Percentiles rank a stretch among this genome's conserved stretches.
These are phyloP conservation scores for Peromyscus nudipes DNA, from an alignment of 2,797 vertebrate species.

Conservation along the genomic window DNA sequence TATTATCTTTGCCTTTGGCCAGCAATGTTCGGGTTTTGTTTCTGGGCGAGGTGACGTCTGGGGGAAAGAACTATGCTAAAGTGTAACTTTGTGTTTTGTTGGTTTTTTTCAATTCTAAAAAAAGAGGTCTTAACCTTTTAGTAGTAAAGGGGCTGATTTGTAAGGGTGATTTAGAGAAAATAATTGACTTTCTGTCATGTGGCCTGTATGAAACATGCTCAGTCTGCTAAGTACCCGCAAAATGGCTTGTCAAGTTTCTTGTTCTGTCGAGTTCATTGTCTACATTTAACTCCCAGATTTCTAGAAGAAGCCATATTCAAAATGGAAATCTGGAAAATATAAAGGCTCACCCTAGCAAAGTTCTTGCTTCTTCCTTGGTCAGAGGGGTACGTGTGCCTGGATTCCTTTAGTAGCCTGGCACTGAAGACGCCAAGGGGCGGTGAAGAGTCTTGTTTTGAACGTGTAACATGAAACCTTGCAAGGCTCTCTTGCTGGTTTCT, in stretches of 20 bases:
- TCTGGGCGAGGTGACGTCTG: neutral
- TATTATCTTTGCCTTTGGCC: neutral
- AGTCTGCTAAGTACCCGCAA: neutral
- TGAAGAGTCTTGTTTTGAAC: neutral
- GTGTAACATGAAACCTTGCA: constrained; percentile 5
- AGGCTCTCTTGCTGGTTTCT: neutral
- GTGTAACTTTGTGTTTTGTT: neutral
- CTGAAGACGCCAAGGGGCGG: neutral
- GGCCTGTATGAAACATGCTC: neutral
- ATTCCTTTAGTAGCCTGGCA: neutral
- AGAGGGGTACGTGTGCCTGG: neutral
- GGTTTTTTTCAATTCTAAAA: neutral
- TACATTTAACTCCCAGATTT: neutral
- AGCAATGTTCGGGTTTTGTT: neutral
- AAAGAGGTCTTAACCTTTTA: constrained; percentile 22
- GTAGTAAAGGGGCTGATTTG: neutral
- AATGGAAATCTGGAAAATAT: constrained; percentile 2
- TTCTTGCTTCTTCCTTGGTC: neutral
- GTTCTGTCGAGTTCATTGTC: neutral
- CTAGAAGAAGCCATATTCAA: constrained; percentile 2
- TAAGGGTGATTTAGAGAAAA: neutral
- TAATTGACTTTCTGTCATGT: neutral
- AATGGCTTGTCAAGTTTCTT: neutral
- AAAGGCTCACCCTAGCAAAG: neutral
- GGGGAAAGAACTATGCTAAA: neutral